Percentiles rank a stretch among this genome's conserved stretches.
Evolutionary conservation across 2,888 invertebrate genomes (phyloP).

Genomic region (Norana najaformis): DNA sequence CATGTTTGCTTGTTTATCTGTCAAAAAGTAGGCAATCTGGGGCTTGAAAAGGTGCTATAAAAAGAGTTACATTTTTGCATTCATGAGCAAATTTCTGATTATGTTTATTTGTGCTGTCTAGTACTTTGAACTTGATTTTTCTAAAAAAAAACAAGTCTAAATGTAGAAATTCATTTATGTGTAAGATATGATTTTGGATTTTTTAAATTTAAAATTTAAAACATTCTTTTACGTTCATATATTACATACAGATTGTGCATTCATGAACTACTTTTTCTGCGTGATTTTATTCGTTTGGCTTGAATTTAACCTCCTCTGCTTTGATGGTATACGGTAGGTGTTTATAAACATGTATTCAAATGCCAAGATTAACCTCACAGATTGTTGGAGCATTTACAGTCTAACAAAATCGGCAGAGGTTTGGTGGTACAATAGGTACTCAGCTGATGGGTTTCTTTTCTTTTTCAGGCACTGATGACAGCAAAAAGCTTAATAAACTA

Average conservation of each 20-base stretch:
- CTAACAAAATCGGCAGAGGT: background rate
- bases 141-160: too few species aligned
- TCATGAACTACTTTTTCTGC: background rate
- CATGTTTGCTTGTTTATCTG: too few species aligned
- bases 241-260: background rate
- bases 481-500: slow-evolving; percentile 14
- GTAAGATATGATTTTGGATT: background rate
- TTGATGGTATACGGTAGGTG: background rate
- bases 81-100: too few species aligned
- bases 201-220: background rate
- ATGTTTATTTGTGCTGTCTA: too few species aligned
- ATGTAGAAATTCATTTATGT: background rate
- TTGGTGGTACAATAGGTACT: background rate
- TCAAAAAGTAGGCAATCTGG: too few species aligned
- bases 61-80: too few species aligned
- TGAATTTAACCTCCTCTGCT: background rate
- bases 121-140: too few species aligned
- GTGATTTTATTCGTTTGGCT: background rate
- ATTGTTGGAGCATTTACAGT: background rate
- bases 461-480: background rate
- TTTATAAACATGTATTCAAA: background rate
- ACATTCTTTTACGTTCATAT: too few species aligned
- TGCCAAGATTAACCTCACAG: background rate
- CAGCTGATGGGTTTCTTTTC: background rate
- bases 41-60: too few species aligned